Conservation (phyloP, 92 coral and sea anemone genomes). For the Muricea muricata region DNA sequence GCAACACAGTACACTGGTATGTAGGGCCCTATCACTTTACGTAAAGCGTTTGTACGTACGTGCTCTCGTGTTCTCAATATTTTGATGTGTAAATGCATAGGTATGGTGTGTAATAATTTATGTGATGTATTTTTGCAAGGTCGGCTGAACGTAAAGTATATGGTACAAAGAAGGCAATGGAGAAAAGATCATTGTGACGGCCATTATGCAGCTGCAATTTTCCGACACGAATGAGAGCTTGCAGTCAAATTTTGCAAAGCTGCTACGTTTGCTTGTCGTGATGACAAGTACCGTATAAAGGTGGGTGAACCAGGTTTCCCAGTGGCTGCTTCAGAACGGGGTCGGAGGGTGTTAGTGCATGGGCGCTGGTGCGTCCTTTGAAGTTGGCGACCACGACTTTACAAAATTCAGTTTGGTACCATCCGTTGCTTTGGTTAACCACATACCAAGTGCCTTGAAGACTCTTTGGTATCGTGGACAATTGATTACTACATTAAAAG, state of each 20-base stretch:
- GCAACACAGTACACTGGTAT: slow-evolving; percentile 4
- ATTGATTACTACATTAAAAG: neutral
- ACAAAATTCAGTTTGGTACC: neutral
- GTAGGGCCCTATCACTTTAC: neutral
- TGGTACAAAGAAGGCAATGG: slow-evolving; percentile 37
- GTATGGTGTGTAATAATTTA: neutral
- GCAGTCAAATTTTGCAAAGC: slow-evolving; percentile 45
- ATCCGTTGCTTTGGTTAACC: neutral
- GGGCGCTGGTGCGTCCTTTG: no score
- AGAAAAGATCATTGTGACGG: slow-evolving; percentile 39
- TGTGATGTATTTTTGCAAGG: slow-evolving; percentile 2
- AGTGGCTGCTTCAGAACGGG: no score
- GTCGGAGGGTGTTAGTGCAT: no score
- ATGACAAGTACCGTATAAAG: no score
- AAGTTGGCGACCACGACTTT: slow-evolving; percentile 35
- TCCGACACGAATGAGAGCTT: slow-evolving; percentile 48
- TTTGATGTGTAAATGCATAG: neutral
- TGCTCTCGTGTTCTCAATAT: no score
- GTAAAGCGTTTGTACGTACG: neutral
- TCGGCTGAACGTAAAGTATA: slow-evolving; percentile 11
- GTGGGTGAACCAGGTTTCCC: no score
- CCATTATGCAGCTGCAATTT: slow-evolving; percentile 53
- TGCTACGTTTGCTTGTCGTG: no score
- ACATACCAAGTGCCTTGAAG: neutral
- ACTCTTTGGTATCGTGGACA: slow-evolving; percentile 11